A percentile compares a stretch with the other conserved stretches of the same genome.
phyloP scores from a whole-genome alignment of 35 echinoderm and acorn worm species.

The Lytechinus variegatus region DNA sequence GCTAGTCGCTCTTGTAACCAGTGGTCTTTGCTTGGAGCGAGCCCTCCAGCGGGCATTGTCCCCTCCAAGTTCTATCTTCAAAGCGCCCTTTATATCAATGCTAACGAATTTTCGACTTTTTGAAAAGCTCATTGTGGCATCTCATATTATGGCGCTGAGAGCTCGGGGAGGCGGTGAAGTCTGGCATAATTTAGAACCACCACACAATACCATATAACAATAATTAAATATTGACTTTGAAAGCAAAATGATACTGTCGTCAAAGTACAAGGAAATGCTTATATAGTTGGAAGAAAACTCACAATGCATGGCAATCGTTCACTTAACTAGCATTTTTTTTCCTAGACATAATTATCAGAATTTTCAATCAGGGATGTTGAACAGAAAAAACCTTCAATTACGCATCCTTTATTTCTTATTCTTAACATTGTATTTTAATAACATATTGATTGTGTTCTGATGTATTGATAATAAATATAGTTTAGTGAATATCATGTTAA shows the following conservation, averaged over 20 bases:
- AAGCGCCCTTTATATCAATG: constrained; percentile 2
- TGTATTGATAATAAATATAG: too few relatives aligned
- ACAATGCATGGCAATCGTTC: neutral
- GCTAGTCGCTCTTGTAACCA: neutral
- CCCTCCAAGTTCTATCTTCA: constrained; percentile 13
- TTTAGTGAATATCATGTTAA: too few relatives aligned
- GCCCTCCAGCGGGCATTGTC: constrained; percentile 43
- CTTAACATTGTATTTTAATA: neutral
- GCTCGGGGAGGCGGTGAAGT: neutral
- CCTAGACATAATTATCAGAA: neutral
- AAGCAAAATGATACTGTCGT: neutral
- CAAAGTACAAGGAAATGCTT: neutral
- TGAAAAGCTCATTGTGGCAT: constrained; percentile 30
- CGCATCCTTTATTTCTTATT: neutral
- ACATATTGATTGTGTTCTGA: too few relatives aligned
- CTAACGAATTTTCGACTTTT: constrained; percentile 53
- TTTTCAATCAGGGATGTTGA: neutral
- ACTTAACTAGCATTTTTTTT: neutral
- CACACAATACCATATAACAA: constrained; percentile 36
- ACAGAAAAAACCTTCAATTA: neutral
- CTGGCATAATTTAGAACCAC: constrained; percentile 40
- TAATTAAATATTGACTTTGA: constrained; percentile 50
- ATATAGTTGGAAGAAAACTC: neutral
- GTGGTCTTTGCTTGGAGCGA: neutral
- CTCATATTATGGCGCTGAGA: neutral